Evolutionary conservation across 2,113 vertebrate genomes (phyloP).

Genomic region (Dromaius novaehollandiae): DNA sequence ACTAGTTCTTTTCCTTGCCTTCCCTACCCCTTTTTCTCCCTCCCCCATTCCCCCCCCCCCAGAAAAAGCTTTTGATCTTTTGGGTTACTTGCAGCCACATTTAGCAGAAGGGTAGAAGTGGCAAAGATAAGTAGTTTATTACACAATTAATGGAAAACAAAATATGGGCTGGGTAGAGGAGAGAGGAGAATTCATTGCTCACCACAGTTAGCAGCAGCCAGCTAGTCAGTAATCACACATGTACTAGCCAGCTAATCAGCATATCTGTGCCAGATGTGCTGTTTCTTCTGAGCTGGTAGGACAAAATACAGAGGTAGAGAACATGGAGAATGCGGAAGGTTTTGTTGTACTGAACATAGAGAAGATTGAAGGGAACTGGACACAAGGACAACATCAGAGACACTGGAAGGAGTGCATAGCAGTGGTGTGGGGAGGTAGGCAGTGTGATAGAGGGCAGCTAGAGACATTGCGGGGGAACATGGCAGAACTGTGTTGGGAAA

Average conservation of each 20-base stretch:
- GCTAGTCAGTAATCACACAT: not conserved
- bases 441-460: not conserved
- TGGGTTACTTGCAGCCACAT: not conserved
- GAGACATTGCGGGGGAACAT: not conserved
- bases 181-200: constrained; percentile 13
- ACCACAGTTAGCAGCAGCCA: not conserved
- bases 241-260: not conserved
- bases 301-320: not conserved
- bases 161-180: not conserved
- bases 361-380: not conserved
- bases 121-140: not conserved
- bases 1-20: not conserved
- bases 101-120: not conserved
- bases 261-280: not conserved
- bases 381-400: not conserved
- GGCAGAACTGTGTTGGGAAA: not conserved
- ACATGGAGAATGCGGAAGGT: not conserved
- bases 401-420: not conserved
- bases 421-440: not conserved
- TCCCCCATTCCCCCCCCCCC: too few relatives aligned
- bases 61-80: not conserved
- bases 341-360: not conserved
- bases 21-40: not conserved
- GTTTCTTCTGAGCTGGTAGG: constrained; percentile 15
- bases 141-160: not conserved